Base-by-base conservation (phyloP, 2,888 invertebrate genomes). In the Ophraella communa region DNA sequence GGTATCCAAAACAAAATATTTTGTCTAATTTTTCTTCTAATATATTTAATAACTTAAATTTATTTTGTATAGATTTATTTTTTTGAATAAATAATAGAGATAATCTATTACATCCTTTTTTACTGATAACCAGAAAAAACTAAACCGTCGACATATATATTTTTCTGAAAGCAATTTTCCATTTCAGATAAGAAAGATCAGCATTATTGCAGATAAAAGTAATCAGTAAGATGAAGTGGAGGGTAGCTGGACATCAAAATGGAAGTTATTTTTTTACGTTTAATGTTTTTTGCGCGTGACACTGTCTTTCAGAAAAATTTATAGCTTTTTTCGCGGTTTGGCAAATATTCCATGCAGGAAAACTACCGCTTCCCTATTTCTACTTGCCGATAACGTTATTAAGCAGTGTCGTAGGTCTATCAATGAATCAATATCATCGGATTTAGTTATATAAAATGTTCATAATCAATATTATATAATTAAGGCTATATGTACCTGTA, bases 241-340 rank as follows among this genome's bases (percentile, higher is more conserved):
- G 63, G 62, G 60, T 57, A n/a, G 47, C 35, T 71, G 68, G 52
- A 68, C 66, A 71, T 30, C 57, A 73, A 75, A 73, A 76, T 76
- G 76, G 75, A 62, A 72, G 66, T 73, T 73, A 73, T 73, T 73
- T 74, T 73, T 75, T 75, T 73, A 71, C 70, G 70, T 47, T 74
- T 75, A 74, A 76, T 74, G 73, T 73, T 73, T 51, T 66, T 74
- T 72, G 47, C 62, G 73, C 76, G 74, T 74, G 75, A 75, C 76
- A 73, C 18, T 53, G 60, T 68, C 73, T 72, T 68, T 45, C 59
- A 66, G 71, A 73, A 71, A 74, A 75, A 76, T 75, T 73, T 76
- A 76, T 75, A 68, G 74, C 17, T 70, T 75, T 76, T 74, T 74
- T 73, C 72, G 69, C 72, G 71, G 68, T 61, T 66, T 67, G 66